Base-by-base conservation (phyloP, 37 sponge, comb jelly and placozoan species). In the Ephydatia muelleri region DNA sequence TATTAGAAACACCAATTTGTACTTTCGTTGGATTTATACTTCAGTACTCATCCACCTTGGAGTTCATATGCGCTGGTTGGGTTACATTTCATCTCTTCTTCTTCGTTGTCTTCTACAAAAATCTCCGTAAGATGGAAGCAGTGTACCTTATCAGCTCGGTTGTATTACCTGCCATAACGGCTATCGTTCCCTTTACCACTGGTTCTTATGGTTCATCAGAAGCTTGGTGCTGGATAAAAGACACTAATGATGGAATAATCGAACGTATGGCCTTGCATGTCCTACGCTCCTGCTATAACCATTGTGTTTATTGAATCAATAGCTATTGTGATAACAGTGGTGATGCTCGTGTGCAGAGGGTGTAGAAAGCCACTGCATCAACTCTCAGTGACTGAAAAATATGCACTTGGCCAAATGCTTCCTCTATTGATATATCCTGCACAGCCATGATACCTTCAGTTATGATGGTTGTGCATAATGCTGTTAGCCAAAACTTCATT, bases 81-180 rank as follows among this genome's bases (percentile, higher is more conserved):
- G 57, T 57, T 21, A 57, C 57, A 57, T 57, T 57, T 11, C 57
- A 57, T 57, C 57, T 57, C 6, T 57, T 57, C 57, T 57, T 4
- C 57, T 57, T 57, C 57, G 57, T 57, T 57, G 57, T 57, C 57
- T 57, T 57, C 57, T 57, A 57, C 57, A 57, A 57, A 57, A 57
- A 57, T 57, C 57, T 57, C 57, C 57, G 57, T 57, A 57, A 57
- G 16, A 57, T 57, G 57, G 57, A 57, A 57, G 57, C 57, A 57
- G 57, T 57, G 57, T 57, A 57, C 57, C 57, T 57, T 11, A 57
- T 57, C 57, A 57, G 57, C 57, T 57, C 57, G 6, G 57, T 57
- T 4, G 57, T 11, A 57, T 57, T 57, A 11, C 57, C 57, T 57
- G 57, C 16, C 57, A 11, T 57, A 11, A 57, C 16, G 57, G 6